Conservation (phyloP, 2,888 invertebrate species). For the Lithophane ornitopus region DNA sequence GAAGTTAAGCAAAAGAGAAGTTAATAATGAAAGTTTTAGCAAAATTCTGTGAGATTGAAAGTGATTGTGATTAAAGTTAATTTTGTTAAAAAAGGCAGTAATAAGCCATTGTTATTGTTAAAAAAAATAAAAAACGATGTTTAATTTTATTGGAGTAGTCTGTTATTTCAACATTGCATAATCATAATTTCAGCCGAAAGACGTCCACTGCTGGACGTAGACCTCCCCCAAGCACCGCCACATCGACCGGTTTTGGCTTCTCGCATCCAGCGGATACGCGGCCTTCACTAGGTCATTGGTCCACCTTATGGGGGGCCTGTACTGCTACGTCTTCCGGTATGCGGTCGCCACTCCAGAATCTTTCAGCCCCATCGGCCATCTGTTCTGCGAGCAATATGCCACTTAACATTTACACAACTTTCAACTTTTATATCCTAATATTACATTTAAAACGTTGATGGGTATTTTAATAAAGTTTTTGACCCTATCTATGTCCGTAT, state of each 20-base stretch:
- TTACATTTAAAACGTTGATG: neutral
- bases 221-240: no score
- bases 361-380: no score
- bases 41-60: neutral
- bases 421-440: neutral
- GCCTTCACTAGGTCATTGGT: no score
- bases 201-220: no score
- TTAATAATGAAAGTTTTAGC: slow-evolving; percentile 9
- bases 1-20: slow-evolving; percentile 44
- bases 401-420: neutral
- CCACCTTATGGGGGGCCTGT: no score
- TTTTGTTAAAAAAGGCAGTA: neutral
- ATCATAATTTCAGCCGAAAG: no score
- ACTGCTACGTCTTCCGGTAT: no score
- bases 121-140: neutral
- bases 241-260: no score
- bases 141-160: neutral
- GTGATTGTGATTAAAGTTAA: neutral
- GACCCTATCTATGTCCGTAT: neutral
- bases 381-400: no score
- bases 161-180: neutral
- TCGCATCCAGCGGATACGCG: no score
- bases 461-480: slow-evolving; percentile 18
- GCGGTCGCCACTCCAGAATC: no score
- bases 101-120: neutral